These are phyloP conservation scores for Corythornis cristatus DNA, from an alignment of 2,113 vertebrate genomes.

Conservation along the genomic window DNA sequence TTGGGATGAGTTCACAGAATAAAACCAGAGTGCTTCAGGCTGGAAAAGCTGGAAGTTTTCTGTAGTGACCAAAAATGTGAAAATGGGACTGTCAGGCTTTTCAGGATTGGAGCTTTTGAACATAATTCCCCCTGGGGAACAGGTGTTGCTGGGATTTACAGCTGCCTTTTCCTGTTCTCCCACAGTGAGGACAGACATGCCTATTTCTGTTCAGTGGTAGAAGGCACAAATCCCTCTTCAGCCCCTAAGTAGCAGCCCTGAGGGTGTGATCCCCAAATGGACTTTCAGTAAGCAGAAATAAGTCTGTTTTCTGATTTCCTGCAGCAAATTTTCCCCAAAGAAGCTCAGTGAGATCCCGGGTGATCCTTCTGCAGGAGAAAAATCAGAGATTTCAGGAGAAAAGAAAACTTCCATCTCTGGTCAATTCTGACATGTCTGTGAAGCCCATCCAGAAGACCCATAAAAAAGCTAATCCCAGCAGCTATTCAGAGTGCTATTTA, in stretches of 20 bases:
- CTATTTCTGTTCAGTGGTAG: neutral
- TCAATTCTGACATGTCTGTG: rapidly evolving
- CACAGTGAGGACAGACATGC: neutral
- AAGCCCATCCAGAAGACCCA: neutral
- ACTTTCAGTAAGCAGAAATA: neutral
- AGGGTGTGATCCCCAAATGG: neutral
- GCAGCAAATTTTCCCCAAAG: neutral
- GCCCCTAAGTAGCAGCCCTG: neutral
- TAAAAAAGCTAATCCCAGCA: neutral
- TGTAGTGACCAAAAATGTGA: neutral
- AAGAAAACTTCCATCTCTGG: neutral
- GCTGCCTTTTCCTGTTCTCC: neutral
- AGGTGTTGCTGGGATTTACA: neutral
- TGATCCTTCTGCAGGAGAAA: neutral
- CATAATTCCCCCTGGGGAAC: neutral
- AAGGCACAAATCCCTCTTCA: neutral
- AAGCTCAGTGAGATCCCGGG: neutral
- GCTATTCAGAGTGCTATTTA: rapidly evolving
- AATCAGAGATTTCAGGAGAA: neutral
- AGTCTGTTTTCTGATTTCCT: neutral
- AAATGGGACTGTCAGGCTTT: neutral
- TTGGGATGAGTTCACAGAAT: neutral
- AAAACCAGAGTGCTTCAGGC: neutral
- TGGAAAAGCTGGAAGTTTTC: neutral
- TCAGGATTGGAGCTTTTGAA: neutral